A percentile compares a stretch with the other conserved stretches of the same genome.
These are phyloP conservation scores for Gryllus bimaculatus DNA, from an alignment of 1,140 invertebrate species.

Conservation along the genomic window DNA sequence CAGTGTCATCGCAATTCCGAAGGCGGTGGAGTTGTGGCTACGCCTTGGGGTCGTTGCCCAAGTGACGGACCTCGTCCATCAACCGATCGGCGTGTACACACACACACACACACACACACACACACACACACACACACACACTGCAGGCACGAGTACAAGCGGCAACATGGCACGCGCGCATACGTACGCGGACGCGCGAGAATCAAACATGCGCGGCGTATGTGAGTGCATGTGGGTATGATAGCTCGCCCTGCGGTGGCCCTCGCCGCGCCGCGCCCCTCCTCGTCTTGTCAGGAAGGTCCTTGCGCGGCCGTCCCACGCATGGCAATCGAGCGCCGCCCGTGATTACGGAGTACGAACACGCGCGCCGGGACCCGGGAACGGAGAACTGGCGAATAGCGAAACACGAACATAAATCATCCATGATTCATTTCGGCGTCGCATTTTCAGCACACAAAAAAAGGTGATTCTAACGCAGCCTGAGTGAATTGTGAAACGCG, in stretches of 20 bases:
- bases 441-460: neutral
- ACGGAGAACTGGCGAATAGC: neutral
- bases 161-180: neutral
- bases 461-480: neutral
- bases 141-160: too few relatives aligned
- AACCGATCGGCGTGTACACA: neutral
- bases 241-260: too few relatives aligned
- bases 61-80: neutral
- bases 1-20: neutral
- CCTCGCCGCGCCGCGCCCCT: too few relatives aligned
- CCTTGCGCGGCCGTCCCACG: neutral
- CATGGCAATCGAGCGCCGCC: neutral
- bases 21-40: neutral
- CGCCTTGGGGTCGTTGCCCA: neutral
- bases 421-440: neutral
- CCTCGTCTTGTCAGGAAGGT: neutral
- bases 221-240: neutral
- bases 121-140: too few relatives aligned
- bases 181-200: neutral
- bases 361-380: neutral
- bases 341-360: neutral
- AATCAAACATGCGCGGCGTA: neutral
- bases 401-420: slow-evolving; percentile 1
- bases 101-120: too few relatives aligned
- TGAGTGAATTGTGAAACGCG: neutral